Base-by-base conservation (phyloP, 1,140 invertebrate genomes). In the Agrypnia vestita region DNA sequence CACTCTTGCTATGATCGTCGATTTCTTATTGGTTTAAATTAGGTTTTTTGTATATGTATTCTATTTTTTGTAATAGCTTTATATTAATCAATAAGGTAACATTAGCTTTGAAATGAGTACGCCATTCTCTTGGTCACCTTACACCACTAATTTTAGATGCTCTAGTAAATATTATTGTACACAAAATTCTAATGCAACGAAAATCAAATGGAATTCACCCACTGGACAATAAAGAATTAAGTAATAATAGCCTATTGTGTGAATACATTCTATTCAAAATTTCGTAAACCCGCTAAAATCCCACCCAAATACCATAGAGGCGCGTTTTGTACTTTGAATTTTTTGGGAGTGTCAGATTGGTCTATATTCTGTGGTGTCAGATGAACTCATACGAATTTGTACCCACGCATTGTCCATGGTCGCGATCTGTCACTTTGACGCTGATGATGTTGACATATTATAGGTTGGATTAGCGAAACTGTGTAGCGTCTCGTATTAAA, bases 361-460 rank as follows among this genome's bases (percentile, higher is more conserved):
- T n/a, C n/a, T n/a, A n/a, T n/a, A n/a, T n/a, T n/a, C n/a, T n/a
- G n/a, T n/a, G n/a, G n/a, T n/a, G n/a, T n/a, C 67, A 71, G 11
- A 25, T 51, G 25, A 53, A 49, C 46, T 46, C 13, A 44, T 67
- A 17, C 25, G 1, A 35, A 35, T n/a, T 17, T 56, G 53, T 56
- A 56, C 53, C n/a, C 17, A 25, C 25, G 13, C 15, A 11, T 53
- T 71, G 46, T 71, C 67, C 67, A 49, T 71, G 67, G 46, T 71
- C 67, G 7, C 11, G 46, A 51, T 46, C 59, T 76, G 74, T 62
- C 55, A 76, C 10, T 76, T 76, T 64, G 74, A 61, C 55, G 74
- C 71, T 51, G 13, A 51, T 71, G 59, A 46, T 56, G 71, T 72
- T 53, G 69, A 53, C 61, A 35, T 71, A 11, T 35, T 19, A 71